These are phyloP conservation scores for Arothron firmamentum DNA, from an alignment of 2,113 vertebrate species.

Conservation along the genomic window DNA sequence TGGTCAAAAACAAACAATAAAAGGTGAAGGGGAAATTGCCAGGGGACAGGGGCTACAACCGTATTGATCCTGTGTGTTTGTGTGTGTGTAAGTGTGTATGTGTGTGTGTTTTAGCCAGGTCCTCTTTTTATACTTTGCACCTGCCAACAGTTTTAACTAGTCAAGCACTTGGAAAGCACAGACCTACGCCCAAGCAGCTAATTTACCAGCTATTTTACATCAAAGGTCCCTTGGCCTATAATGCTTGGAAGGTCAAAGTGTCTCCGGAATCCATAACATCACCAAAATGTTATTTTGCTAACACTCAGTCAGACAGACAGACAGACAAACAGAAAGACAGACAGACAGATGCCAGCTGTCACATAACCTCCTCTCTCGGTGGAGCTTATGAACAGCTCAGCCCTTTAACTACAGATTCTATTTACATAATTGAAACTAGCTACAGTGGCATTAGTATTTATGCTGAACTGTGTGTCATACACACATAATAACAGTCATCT, in stretches of 20 bases:
- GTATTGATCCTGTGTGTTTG: slow-evolving; percentile 25
- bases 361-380: neutral
- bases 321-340: too few species aligned
- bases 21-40: slow-evolving; percentile 18
- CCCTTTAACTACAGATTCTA: neutral
- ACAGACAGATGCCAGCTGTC: too few species aligned
- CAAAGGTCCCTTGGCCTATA: too few species aligned
- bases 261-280: too few species aligned
- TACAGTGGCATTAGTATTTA: neutral
- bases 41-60: slow-evolving; percentile 4
- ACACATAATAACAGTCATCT: too few species aligned
- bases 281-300: too few species aligned
- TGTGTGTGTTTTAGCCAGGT: slow-evolving; percentile 3
- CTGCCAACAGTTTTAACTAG: slow-evolving; percentile 5
- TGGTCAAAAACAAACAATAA: slow-evolving; percentile 16
- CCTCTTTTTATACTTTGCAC: slow-evolving; percentile 13
- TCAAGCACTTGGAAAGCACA: too few species aligned
- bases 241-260: too few species aligned
- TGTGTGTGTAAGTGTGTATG: too few species aligned
- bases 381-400: neutral
- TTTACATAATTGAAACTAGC: neutral
- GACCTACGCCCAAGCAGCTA: too few species aligned
- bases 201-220: too few species aligned
- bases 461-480: neutral
- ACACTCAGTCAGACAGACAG: too few species aligned